Conservation (phyloP, 2,113 vertebrate species). For the Leuciscus idus region DNA sequence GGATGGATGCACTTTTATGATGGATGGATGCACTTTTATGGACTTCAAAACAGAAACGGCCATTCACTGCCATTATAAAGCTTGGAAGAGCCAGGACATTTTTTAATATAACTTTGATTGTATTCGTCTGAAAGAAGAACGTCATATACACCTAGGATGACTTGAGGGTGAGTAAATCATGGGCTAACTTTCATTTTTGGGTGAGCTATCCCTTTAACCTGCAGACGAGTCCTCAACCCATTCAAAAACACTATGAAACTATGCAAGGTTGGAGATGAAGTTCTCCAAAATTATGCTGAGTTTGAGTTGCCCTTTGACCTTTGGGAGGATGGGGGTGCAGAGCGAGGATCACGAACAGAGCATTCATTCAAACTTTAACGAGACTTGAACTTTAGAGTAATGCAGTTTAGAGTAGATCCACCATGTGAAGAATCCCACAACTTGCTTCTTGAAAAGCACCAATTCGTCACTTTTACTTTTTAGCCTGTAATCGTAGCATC, state of each 20-base stretch:
- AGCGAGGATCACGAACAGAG: not conserved
- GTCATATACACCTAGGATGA: too few relatives aligned
- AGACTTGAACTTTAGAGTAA: slow-evolving; percentile 4
- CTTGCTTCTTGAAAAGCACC: not conserved
- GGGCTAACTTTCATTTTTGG: too few relatives aligned
- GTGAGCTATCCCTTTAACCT: too few relatives aligned
- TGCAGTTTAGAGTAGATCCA: not conserved
- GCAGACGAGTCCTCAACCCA: not conserved
- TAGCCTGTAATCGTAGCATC: not conserved
- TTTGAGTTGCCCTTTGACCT: not conserved
- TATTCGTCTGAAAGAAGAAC: too few relatives aligned
- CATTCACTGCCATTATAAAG: too few relatives aligned
- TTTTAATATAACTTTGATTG: too few relatives aligned
- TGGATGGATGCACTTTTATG: too few relatives aligned
- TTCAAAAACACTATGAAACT: not conserved
- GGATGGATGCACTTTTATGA: too few relatives aligned
- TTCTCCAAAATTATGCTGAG: not conserved
- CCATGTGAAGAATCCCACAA: not conserved
- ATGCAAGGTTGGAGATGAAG: not conserved
- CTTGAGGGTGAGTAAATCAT: too few relatives aligned
- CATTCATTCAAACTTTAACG: not conserved
- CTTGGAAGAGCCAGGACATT: too few relatives aligned
- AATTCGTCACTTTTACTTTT: not conserved
- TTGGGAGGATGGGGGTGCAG: not conserved
- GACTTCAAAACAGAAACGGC: too few relatives aligned